phyloP scores from a whole-genome alignment of 2,888 invertebrate genomes.

The Eretmocerus hayati region DNA sequence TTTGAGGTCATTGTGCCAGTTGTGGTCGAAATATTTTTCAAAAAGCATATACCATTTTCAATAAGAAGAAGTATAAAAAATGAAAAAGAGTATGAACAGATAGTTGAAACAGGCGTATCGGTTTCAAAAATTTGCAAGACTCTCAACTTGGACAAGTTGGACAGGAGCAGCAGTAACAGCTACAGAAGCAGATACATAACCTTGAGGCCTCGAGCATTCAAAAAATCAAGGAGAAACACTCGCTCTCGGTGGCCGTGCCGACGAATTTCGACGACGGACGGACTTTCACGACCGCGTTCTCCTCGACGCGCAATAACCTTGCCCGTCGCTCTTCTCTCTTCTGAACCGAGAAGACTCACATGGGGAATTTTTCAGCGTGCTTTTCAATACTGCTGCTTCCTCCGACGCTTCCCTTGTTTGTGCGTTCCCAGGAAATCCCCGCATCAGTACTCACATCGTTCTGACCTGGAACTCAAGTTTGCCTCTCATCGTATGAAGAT shows the following conservation, averaged over 20 bases:
- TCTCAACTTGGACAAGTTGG: neutral
- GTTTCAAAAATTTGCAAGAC: neutral
- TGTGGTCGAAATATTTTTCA: too few relatives aligned
- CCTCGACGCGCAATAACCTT: conserved; percentile 33
- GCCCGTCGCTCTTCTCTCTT: conserved; percentile 16
- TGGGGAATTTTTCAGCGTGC: too few relatives aligned
- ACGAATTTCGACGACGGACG: conserved; percentile 29
- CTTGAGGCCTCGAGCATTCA: conserved; percentile 24
- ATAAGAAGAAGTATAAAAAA: too few relatives aligned
- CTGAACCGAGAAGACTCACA: too few relatives aligned
- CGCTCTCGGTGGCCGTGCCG: conserved; percentile 15
- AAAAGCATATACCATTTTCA: too few relatives aligned
- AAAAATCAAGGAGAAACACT: conserved; percentile 28
- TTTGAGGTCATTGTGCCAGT: too few relatives aligned
- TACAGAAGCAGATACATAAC: conserved; percentile 16
- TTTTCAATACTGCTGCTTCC: too few relatives aligned
- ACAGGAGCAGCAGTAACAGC: neutral
- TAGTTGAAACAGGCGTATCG: neutral
- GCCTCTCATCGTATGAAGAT: neutral
- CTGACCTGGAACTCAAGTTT: neutral
- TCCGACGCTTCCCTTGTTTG: neutral
- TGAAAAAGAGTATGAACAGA: too few relatives aligned
- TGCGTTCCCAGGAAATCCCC: neutral
- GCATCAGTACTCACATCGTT: neutral
- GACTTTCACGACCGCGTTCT: conserved; percentile 31